Evolutionary conservation across 2,113 vertebrate genomes (phyloP), one percentile per base, ranked within the genome.

Genomic region (Poeciliopsis occidentalis): DNA sequence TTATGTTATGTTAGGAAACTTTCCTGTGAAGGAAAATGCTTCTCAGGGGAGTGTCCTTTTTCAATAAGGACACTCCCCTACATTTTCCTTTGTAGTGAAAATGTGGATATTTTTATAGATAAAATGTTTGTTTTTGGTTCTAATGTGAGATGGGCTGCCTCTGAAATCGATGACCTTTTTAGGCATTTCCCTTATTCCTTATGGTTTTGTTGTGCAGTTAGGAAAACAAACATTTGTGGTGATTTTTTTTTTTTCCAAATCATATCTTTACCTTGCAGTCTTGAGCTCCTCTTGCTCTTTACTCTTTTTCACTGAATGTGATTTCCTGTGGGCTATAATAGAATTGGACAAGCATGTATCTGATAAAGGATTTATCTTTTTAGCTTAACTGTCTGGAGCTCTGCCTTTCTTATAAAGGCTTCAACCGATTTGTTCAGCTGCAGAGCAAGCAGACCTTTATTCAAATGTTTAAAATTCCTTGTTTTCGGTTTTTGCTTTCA

Each of bases 401-500:
- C 34, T 26, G 24, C 44, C 26, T 15, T 51, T n/a, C n/a, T n/a
- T n/a, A n/a, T n/a, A 34, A 31, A 30, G 17, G 41, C 54, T 71
- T 64, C 27, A 61, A 24, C 5, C 8, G 32, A 39, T 60, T 64
- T 75, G 12, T 31, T 64, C 44, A 47, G 29, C 39, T 34, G 30
- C 70, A 11, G 26, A 2, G 31, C 3, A 51, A 44, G 39, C 12
- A 69, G 75, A 27, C 3, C 0, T 22, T 6, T 27, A 47, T 65
- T 10, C 1, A 19, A 1, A 60, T 26, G 69, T n/a, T 75, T 60
- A 2, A 71, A 24, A n/a, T 76, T 73, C 37, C 66, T 31, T 70
- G 54, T 70, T 66, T 67, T 73, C 12, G 4, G n/a, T 61, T 80
- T 79, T 75, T 82, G 71, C 54, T 70, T 80, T 76, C 29, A 64